A percentile compares a stretch with the other conserved stretches of the same genome.
Evolutionary conservation across 2,113 vertebrate species (phyloP).

Genomic region (Spilogale gracilis): DNA sequence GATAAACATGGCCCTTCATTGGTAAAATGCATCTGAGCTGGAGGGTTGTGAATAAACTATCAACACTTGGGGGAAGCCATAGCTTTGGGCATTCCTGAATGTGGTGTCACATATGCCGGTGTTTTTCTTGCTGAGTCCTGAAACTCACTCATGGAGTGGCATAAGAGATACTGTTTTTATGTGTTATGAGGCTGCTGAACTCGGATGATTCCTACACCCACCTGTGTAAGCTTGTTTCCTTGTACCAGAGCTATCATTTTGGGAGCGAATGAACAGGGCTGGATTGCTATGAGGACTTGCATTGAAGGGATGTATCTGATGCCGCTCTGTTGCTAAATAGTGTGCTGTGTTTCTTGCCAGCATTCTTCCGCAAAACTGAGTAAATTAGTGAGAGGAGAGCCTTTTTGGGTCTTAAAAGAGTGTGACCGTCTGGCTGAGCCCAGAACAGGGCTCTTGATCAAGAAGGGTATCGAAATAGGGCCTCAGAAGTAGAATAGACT

Average conservation of each 20-base stretch:
- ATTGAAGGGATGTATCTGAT: background rate
- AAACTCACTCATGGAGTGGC: background rate
- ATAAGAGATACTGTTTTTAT: background rate
- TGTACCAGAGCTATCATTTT: background rate
- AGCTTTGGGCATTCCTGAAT: background rate
- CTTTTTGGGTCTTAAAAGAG: background rate
- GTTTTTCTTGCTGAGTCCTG: background rate
- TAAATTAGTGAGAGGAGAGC: background rate
- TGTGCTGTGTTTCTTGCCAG: background rate
- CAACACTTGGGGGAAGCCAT: background rate
- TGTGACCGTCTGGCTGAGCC: background rate
- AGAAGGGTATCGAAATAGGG: background rate
- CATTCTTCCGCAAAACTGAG: background rate
- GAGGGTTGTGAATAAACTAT: conserved; percentile 13
- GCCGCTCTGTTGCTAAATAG: background rate
- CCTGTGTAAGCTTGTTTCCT: background rate
- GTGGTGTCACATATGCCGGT: background rate
- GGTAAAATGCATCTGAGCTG: background rate
- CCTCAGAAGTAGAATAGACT: background rate
- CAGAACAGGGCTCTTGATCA: background rate
- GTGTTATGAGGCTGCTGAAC: background rate
- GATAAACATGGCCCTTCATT: background rate
- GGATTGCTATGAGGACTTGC: background rate
- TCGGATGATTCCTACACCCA: background rate
- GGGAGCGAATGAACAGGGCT: background rate